Evolutionary conservation across 2,888 invertebrate species (phyloP), one percentile per base, ranked within the genome.

Genomic region (Eupithecia inturbata): DNA sequence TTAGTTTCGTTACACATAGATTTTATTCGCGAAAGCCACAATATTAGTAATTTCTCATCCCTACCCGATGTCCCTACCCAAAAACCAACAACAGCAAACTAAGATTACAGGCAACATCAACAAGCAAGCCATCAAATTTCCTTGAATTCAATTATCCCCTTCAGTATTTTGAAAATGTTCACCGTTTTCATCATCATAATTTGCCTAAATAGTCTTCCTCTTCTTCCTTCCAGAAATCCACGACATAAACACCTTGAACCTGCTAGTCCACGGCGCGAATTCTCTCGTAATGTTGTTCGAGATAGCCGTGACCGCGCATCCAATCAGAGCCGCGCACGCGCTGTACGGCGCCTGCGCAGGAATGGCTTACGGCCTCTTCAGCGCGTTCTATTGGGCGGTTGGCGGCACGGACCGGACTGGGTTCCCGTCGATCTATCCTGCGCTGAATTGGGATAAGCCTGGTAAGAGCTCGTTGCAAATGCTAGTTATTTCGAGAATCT

Each of bases 241-340:
- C 79, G 89, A 92, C 63, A 88, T 97, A 64, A 96, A 96, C 85
- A 94, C 95, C 0, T 91, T 97, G 62, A 97, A 97, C 88, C 88
- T 97, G 26, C 92, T 97, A 70, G 95, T 96, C 0, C 98, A 98
- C 88, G 96, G 96, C 16, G 95, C 96, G 78, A 98, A 98, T 91
- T 96, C 97, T 0, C 81, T 96, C 14, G 90, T 97, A 77, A 97
- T 97, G 96, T 86, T 97, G 57, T 77, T 96, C 6, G 98, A 98
- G 89, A 87, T 97, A 66, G 95, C 95, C 72, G 91, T 98, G 69
- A 96, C 96, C 12, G 95, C 96, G 49, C 96, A 97, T 85, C 97
- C 98, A 0, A 90, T 97, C 67, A 95, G 96, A 39, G 88, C 97
- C 60, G 92, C 96, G 39, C 96, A 96, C 81, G 95, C 96, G 57